Conservation (phyloP, 2,797 vertebrate genomes). For the Tragelaphus oryx region DNA sequence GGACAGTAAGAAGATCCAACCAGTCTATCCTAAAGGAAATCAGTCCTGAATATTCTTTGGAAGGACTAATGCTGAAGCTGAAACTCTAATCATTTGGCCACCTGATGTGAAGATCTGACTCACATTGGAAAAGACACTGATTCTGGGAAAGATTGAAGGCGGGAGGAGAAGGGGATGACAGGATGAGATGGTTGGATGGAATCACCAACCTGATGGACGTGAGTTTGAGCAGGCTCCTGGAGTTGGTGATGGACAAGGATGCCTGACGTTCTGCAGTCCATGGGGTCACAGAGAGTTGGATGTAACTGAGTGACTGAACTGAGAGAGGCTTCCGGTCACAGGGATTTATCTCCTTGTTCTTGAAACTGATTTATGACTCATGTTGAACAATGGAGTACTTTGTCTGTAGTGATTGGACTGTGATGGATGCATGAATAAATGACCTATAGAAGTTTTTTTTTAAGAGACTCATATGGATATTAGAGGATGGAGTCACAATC, state of each 20-base stretch:
- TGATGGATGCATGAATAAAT: background rate
- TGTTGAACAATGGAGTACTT: background rate
- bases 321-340: background rate
- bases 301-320: background rate
- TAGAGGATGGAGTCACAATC: background rate
- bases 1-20: background rate
- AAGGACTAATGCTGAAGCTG: background rate
- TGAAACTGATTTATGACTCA: background rate
- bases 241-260: background rate
- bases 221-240: background rate
- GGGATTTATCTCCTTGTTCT: background rate
- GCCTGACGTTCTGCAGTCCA: background rate
- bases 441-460: background rate
- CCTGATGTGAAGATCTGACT: background rate
- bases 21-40: background rate
- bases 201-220: background rate
- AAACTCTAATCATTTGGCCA: background rate
- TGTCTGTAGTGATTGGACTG: background rate
- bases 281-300: background rate
- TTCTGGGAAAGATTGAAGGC: background rate
- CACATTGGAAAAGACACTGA: background rate
- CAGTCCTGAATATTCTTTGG: background rate
- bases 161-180: background rate
- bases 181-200: background rate
- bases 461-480: background rate